A percentile compares a stretch with the other conserved stretches of the same genome.
Conservation (phyloP, 2,888 invertebrate species). For the Amiota mariae region DNA sequence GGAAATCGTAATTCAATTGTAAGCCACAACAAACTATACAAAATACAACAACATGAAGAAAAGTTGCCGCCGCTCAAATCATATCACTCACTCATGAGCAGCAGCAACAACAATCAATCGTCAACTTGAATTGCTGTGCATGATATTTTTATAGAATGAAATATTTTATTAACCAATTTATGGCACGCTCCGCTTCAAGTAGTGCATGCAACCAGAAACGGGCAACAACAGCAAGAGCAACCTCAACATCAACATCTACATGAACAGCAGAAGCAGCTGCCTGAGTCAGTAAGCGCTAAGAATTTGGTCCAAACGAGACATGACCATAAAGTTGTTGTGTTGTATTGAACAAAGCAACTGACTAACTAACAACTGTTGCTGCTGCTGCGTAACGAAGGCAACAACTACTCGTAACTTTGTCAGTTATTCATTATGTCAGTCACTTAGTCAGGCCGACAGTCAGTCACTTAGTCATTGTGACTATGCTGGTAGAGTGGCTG, state of each 20-base stretch:
- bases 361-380: slow-evolving; percentile 21
- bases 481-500: slow-evolving; percentile 33
- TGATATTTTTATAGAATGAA: slow-evolving; percentile 56
- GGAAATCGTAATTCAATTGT: slow-evolving; percentile 16
- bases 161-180: slow-evolving; percentile 72
- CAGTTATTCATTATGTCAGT: neutral
- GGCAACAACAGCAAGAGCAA: slow-evolving; percentile 7
- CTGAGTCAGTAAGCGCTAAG: slow-evolving; percentile 49
- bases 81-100: slow-evolving; percentile 41
- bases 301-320: slow-evolving; percentile 66
- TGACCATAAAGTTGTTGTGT: slow-evolving; percentile 58
- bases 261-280: slow-evolving; percentile 21
- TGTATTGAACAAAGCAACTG: slow-evolving; percentile 7
- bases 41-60: neutral
- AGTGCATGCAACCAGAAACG: slow-evolving; percentile 28
- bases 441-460: neutral
- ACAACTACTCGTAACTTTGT: neutral
- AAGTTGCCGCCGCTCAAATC: slow-evolving; percentile 47
- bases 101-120: slow-evolving; percentile 36
- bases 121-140: slow-evolving; percentile 27
- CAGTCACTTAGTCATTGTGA: neutral
- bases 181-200: slow-evolving; percentile 67
- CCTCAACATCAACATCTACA: neutral
- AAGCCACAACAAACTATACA: slow-evolving; percentile 24
- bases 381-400: neutral